Base-by-base conservation (phyloP, 2,888 invertebrate genomes). In the Macroteleia sp. region DNA sequence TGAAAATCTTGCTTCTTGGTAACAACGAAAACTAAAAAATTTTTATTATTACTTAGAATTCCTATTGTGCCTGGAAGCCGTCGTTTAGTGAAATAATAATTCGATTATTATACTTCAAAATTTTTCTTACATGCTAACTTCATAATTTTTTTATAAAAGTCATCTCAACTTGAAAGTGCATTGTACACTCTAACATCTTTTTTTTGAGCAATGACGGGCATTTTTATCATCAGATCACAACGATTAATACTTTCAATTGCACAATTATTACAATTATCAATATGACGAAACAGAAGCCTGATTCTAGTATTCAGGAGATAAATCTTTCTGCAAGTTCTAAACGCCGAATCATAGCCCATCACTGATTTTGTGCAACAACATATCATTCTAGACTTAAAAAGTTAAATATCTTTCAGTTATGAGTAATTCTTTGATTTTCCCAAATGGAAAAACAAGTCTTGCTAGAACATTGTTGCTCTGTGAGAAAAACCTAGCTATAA, bases 161-260 rank as follows among this genome's bases (percentile, higher is more conserved):
- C 57, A 59, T 59, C 59, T 50, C 66, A 66, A 74, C 50, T 50
- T 66, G 30, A 32, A 73, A 39, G 57, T 73, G 50, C 64, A 73
- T 42, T 54, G 3, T 64, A 50, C 73, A 73, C 62, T 54, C 57
- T 66, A 57, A 66, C 16, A 66, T n/a, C 16, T 57, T 48, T 48
- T 64, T 25, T 73, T 66, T 74, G 74, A 74, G 74, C 74, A 59
- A 74, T 74, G 74, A 71, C 71, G 61, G 74, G 74, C 74, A 66
- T 39, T 62, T 66, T 50, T 54, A 4, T 56, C 32, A 59, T 74
- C 73, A n/a, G n/a, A n/a, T n/a, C n/a, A n/a, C 36, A 50, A 46
- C 14, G 57, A 64, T 42, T 30, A 50, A 56, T 74, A 74, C 74
- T 74, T 74, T 74, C 74, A 74, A 66, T 74, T 66, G 52, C 74